phyloP scores from a whole-genome alignment of 2,113 vertebrate species.

The Coracopsis vasa region DNA sequence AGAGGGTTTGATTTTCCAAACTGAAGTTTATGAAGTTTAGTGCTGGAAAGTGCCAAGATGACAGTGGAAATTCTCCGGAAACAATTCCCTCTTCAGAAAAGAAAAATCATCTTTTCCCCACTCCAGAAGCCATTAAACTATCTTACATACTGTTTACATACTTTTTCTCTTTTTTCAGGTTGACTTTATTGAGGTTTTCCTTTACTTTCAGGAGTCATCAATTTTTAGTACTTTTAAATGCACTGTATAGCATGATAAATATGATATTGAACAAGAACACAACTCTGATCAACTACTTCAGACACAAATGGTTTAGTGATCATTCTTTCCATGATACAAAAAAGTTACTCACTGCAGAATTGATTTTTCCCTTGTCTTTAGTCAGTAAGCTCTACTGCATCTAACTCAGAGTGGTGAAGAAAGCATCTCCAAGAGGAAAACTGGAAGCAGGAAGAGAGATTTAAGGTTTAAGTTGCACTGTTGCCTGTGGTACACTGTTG shows the following conservation, averaged over 20 bases:
- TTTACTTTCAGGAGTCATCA: background rate
- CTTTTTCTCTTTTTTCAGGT: background rate
- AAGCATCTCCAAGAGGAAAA: background rate
- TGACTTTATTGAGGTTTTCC: background rate
- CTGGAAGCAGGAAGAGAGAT: background rate
- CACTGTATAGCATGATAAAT: background rate
- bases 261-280: background rate
- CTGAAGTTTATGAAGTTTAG: background rate
- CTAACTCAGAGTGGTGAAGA: background rate
- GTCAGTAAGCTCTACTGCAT: background rate
- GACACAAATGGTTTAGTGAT: background rate
- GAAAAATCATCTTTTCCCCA: background rate
- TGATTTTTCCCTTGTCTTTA: background rate
- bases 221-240: background rate
- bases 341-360: background rate
- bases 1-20: background rate
- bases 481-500: fast-evolving
- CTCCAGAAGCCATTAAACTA: background rate
- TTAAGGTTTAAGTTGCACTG: background rate
- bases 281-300: background rate
- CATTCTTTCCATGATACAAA: background rate
- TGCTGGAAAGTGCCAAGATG: background rate
- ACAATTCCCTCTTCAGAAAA: background rate
- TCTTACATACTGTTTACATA: background rate
- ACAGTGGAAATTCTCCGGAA: background rate